Base-by-base conservation (phyloP, 2,888 invertebrate species). In the Oasisia sp. region DNA sequence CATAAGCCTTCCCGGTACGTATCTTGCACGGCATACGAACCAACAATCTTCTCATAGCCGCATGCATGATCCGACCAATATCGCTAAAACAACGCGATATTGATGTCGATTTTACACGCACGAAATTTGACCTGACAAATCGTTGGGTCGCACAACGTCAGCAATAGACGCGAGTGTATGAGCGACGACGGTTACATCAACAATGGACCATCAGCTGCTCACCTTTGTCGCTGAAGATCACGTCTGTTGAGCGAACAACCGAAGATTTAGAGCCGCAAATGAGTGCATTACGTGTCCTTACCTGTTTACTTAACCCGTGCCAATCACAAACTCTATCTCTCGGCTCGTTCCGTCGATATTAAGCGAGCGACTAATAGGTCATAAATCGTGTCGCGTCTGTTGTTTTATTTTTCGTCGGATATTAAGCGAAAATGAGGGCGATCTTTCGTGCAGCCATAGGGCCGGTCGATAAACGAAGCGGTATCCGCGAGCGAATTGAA, bases 391-490 rank as follows among this genome's bases (percentile, higher is more conserved):
- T 7, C 27, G 74, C 74, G 74, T 74, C 74, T 74, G 74, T 74
- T 74, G 74, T 74, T 74, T 74, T 74, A 74, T 74, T 74, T 74
- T 74, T 74, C 74, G 27, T 27, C 74, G n/a, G 74, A 74, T 74
- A 74, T 74, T 74, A 74, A 74, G 74, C 74, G 74, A 74, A 74
- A 74, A 74, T 74, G 74, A 74, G 74, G 74, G 74, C 74, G 74
- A 74, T 74, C 19, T 74, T 74, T 74, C 74, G 74, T 74, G 74
- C 74, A 27, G 74, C 74, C 74, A 7, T 14, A 27, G 5, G 74
- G 19, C 27, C 74, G 74, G 74, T 74, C 74, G 74, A 74, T 74
- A 74, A 74, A 74, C 27, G 74, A 74, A 74, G 27, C 74, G 74
- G 14, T 74, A 27, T n/a, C 19, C 74, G 27, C 38, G 74, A 74